A percentile compares a stretch with the other conserved stretches of the same genome.
phyloP scores from a whole-genome alignment of 2,888 invertebrate genomes.

The Frankliniella intonsa region DNA sequence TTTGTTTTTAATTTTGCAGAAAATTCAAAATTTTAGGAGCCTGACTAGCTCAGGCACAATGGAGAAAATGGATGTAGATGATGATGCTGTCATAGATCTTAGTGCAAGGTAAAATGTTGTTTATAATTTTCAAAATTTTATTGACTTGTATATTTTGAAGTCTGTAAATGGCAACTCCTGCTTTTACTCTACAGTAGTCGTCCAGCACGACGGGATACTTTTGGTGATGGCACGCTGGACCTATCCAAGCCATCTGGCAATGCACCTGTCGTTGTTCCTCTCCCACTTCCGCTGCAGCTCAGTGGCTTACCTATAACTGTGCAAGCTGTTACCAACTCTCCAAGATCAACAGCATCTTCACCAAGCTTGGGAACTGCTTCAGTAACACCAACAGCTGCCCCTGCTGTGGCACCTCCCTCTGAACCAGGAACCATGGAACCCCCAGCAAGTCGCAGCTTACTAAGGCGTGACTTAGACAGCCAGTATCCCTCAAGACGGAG shows the following conservation, averaged over 20 bases:
- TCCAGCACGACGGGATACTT: conserved; percentile 5
- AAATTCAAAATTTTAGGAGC: neutral
- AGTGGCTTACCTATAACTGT: conserved; percentile 29
- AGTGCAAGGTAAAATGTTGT: conserved; percentile 64
- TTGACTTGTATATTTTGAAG: neutral
- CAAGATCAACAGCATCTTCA: conserved; percentile 23
- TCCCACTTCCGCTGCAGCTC: conserved; percentile 1
- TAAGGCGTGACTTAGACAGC: conserved; percentile 3
- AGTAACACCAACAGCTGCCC: conserved; percentile 27
- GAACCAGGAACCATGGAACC: conserved; percentile 28
- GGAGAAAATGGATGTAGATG: conserved; percentile 76
- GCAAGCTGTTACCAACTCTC: conserved; percentile 28
- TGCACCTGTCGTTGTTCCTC: neutral
- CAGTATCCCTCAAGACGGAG: conserved; percentile 55
- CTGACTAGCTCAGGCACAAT: neutral
- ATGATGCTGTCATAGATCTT: conserved; percentile 77
- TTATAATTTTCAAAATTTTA: neutral
- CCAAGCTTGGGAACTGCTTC: conserved; percentile 29
- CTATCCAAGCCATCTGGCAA: conserved; percentile 14
- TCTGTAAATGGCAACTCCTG: neutral
- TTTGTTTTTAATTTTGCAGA: neutral
- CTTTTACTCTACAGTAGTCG: conserved; percentile 10
- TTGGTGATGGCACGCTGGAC: neutral
- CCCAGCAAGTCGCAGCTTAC: neutral
- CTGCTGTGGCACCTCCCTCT: neutral